phyloP scores from a whole-genome alignment of 2,113 vertebrate genomes.

The Marmota flaviventris region DNA sequence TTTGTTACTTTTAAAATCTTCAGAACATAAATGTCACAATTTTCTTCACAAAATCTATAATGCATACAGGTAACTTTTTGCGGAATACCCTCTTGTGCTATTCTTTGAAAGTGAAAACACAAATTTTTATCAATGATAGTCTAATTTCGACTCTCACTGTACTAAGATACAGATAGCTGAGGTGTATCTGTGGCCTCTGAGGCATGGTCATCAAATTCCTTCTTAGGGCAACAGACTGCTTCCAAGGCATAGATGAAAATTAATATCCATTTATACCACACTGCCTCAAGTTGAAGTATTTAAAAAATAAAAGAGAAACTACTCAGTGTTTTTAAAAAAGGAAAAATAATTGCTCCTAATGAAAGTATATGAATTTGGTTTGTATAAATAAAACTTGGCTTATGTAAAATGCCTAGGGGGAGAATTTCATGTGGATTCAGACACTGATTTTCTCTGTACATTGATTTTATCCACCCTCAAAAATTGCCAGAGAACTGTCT shows the following conservation, averaged over 20 bases:
- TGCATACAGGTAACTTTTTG: not conserved
- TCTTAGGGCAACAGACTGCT: not conserved
- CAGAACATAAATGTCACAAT: not conserved
- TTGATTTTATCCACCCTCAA: not conserved
- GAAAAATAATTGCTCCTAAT: not conserved
- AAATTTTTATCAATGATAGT: not conserved
- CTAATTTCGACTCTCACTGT: not conserved
- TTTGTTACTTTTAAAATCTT: not conserved
- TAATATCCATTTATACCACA: not conserved
- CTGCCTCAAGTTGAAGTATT: not conserved
- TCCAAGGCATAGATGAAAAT: not conserved
- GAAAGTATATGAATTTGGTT: conserved; percentile 23
- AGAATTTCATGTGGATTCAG: not conserved
- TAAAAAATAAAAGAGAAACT: not conserved
- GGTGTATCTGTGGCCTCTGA: too few relatives aligned
- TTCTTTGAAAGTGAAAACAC: not conserved
- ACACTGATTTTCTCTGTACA: not conserved
- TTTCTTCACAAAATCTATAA: not conserved
- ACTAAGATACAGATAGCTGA: not conserved
- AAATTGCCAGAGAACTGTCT: not conserved
- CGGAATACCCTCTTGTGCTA: not conserved
- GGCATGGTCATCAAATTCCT: not conserved
- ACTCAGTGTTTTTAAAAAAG: not conserved
- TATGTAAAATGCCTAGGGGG: not conserved
- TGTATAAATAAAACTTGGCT: conserved; percentile 31